phyloP scores from a whole-genome alignment of 2,888 invertebrate genomes.

The Notodonta dromedarius region DNA sequence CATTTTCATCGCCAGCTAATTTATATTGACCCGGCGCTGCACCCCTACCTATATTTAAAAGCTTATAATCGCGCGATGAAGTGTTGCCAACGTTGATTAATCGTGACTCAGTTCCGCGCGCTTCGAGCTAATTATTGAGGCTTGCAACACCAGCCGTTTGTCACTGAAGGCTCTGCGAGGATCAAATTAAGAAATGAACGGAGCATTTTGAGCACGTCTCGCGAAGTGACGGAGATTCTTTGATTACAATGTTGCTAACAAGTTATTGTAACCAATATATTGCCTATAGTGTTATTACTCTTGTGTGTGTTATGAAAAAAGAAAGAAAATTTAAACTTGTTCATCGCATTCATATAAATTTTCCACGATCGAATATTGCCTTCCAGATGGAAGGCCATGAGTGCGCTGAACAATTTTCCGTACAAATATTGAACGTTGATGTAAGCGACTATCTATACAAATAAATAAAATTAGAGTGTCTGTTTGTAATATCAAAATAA shows the following conservation, averaged over 20 bases:
- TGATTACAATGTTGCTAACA: not conserved
- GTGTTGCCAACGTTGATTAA: slow-evolving; percentile 77
- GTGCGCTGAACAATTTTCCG: too few species aligned
- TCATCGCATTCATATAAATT: not conserved
- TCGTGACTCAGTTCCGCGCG: slow-evolving; percentile 60
- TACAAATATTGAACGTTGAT: too few species aligned
- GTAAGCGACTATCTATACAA: too few species aligned
- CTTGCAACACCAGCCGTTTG: slow-evolving; percentile 40
- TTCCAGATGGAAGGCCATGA: too few species aligned
- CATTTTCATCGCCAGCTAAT: slow-evolving; percentile 78
- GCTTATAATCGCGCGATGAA: slow-evolving; percentile 82
- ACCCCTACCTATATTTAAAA: slow-evolving; percentile 75
- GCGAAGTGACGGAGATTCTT: not conserved
- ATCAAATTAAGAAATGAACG: slow-evolving; percentile 47
- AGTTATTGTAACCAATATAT: not conserved
- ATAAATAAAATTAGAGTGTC: too few species aligned
- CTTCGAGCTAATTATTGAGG: slow-evolving; percentile 50
- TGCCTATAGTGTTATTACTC: not conserved
- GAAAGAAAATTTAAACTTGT: not conserved
- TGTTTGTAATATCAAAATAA: too few species aligned
- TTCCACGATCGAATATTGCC: not conserved
- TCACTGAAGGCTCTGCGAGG: slow-evolving; percentile 39
- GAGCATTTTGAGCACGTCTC: slow-evolving; percentile 16
- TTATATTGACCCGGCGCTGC: slow-evolving; percentile 72
- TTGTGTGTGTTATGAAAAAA: not conserved